Conservation (phyloP, 1,140 invertebrate genomes). For the Sarcophaga bullata region DNA sequence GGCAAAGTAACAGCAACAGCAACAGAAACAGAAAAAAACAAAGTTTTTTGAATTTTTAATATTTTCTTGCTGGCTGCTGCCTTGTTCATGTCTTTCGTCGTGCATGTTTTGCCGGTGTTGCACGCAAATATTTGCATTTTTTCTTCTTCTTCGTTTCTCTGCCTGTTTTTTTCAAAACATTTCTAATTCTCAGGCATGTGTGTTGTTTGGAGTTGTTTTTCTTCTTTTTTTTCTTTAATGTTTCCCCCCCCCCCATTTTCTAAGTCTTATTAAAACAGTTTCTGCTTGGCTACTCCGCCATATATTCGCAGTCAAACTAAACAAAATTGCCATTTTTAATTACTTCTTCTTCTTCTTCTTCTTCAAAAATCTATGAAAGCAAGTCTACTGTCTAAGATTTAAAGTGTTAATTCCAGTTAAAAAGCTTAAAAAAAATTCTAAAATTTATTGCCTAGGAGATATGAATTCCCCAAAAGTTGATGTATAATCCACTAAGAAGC, state of each 20-base stretch:
- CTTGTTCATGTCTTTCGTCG: background rate
- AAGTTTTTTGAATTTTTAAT: background rate
- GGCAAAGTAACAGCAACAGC: too few relatives aligned
- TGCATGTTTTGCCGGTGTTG: background rate
- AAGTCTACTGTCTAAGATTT: background rate
- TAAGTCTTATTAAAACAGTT: too few relatives aligned
- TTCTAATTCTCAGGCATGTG: background rate
- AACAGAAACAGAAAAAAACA: too few relatives aligned
- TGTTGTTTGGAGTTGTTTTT: background rate
- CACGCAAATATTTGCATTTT: constrained; percentile 24
- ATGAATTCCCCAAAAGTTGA: too few relatives aligned
- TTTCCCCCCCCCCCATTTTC: too few relatives aligned
- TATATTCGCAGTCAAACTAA: background rate
- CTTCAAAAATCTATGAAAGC: background rate
- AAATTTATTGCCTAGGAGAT: too few relatives aligned
- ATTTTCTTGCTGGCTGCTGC: background rate
- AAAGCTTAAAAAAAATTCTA: background rate
- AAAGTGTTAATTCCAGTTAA: constrained; percentile 13
- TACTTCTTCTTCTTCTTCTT: background rate
- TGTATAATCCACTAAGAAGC: too few relatives aligned
- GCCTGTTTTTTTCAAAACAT: background rate
- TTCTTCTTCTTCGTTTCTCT: background rate
- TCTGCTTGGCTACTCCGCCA: too few relatives aligned
- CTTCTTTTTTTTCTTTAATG: too few relatives aligned
- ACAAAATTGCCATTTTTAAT: background rate